A percentile compares a stretch with the other conserved stretches of the same genome.
phyloP scores from a whole-genome alignment of 2,797 vertebrate species.

The Lutjanus campechanus region DNA sequence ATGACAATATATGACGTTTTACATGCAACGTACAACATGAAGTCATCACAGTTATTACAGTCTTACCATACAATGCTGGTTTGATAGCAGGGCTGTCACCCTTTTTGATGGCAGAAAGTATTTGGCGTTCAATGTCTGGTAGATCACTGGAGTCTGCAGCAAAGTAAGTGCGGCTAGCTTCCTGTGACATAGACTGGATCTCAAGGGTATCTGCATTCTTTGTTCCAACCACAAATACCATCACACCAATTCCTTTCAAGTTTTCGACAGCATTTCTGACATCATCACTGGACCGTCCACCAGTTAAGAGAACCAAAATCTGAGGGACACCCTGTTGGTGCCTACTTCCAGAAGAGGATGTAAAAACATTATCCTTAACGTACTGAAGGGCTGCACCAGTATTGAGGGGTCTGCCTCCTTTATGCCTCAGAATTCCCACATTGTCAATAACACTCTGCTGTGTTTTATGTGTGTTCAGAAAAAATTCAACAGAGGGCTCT shows the following conservation, averaged over 20 bases:
- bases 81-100: conserved; percentile 31
- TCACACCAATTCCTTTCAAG: conserved; percentile 87
- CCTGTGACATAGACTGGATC: conserved; percentile 75
- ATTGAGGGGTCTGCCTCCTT: conserved; percentile 78
- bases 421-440: conserved; percentile 66
- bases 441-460: conserved; percentile 59
- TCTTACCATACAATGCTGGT: conserved; percentile 71
- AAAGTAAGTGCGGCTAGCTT: conserved; percentile 69
- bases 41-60: background rate
- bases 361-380: conserved; percentile 75
- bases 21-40: background rate
- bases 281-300: conserved; percentile 78
- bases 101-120: conserved; percentile 59
- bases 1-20: background rate
- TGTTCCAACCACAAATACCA: conserved; percentile 74
- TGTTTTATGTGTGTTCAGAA: conserved; percentile 77
- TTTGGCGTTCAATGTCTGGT: conserved; percentile 66
- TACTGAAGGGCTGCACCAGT: conserved; percentile 82
- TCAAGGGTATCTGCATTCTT: conserved; percentile 77
- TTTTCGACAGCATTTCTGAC: conserved; percentile 65
- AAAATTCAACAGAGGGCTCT: conserved; percentile 72
- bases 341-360: conserved; percentile 78
- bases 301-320: conserved; percentile 76
- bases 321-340: conserved; percentile 73
- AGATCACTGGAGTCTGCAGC: conserved; percentile 64